These are phyloP conservation scores for Zonotrichia albicollis DNA, from an alignment of 2,797 vertebrate species.

Conservation along the genomic window DNA sequence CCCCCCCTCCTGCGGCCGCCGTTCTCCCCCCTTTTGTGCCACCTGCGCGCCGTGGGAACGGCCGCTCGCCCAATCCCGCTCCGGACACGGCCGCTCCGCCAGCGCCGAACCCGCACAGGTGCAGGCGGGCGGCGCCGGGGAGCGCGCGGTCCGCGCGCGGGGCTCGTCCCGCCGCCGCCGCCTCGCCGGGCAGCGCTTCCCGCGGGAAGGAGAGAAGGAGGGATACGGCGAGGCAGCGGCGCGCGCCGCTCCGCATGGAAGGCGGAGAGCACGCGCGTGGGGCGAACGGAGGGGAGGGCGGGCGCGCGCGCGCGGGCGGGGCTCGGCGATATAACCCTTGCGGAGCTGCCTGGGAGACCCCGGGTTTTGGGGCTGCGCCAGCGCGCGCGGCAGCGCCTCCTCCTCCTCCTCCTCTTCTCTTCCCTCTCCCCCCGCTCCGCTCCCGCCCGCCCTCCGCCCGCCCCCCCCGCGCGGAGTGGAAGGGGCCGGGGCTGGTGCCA, in stretches of 20 bases:
- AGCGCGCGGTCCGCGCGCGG: not conserved
- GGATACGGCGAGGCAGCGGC: not conserved
- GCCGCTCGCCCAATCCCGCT: not conserved
- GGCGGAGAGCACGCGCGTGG: not conserved
- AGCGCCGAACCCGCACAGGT: not conserved
- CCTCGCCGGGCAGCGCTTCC: not conserved
- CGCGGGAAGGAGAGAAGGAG: not conserved
- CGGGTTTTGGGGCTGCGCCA: constrained; percentile 40
- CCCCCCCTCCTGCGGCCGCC: not conserved
- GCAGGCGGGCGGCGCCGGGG: not conserved
- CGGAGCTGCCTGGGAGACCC: constrained; percentile 76
- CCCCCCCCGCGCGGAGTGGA: constrained; percentile 75
- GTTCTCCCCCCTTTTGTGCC: not conserved
- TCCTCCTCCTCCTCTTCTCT: constrained; percentile 4
- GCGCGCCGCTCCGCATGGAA: not conserved
- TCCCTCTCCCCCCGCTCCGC: constrained; percentile 12
- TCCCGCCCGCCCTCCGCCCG: not conserved
- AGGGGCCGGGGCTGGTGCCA: constrained; percentile 76
- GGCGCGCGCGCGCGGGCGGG: constrained; percentile 15
- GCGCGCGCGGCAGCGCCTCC: constrained; percentile 50
- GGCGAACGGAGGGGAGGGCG: not conserved
- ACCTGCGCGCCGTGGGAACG: constrained; percentile 46
- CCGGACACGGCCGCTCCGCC: not conserved
- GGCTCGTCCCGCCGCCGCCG: not conserved
- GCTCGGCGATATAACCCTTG: constrained; percentile 74